A percentile compares a stretch with the other conserved stretches of the same genome.
Conservation (phyloP, 2,113 vertebrate genomes). For the Pelvicachromis taeniatus region DNA sequence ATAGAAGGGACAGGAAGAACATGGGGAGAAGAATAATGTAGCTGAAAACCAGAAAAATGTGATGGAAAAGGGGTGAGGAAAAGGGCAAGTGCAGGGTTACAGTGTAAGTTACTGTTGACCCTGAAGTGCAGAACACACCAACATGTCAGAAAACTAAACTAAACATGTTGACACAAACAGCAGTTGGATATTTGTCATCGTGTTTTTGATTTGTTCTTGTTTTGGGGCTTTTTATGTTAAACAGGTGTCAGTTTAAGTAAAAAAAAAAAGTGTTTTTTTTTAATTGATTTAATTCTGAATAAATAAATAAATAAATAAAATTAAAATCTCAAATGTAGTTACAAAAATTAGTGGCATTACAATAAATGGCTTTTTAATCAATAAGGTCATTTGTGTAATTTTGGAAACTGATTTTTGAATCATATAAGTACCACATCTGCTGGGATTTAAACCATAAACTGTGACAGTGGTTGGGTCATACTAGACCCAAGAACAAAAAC, state of each 20-base stretch:
- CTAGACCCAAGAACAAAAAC: background rate
- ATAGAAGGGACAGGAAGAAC: background rate
- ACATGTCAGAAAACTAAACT: background rate
- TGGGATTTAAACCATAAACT: background rate
- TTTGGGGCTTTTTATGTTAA: background rate
- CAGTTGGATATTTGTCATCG: background rate
- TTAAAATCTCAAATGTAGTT: background rate
- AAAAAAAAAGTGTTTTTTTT: too few species aligned
- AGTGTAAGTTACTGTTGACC: background rate
- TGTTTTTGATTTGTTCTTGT: background rate
- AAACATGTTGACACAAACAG: background rate
- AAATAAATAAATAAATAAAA: background rate
- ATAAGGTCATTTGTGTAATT: background rate
- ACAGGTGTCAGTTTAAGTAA: background rate
- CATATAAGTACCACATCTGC: background rate
- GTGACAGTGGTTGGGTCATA: background rate
- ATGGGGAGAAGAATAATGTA: background rate
- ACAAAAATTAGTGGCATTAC: too few species aligned
- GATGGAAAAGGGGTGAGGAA: background rate
- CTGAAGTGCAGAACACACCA: background rate
- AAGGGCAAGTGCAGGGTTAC: background rate
- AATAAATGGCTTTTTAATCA: background rate
- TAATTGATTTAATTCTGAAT: too few species aligned
- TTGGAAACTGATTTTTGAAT: background rate
- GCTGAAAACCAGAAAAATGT: background rate